Evolutionary conservation across 2,797 vertebrate genomes (phyloP), one percentile per base, ranked within the genome.

Genomic region (Pseudomugil gertrudae): DNA sequence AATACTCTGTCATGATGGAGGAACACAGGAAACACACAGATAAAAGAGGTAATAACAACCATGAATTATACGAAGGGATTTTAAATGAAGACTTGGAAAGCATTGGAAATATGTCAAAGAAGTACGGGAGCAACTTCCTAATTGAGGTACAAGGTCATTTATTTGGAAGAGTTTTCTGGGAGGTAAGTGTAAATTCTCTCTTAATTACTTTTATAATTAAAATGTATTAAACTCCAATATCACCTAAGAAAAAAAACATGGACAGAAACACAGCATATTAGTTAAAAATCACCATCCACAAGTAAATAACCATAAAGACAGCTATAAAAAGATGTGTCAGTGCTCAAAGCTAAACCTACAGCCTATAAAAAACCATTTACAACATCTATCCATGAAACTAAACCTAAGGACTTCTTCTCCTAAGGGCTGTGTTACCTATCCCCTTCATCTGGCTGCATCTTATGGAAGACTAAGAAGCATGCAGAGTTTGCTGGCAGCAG

Each of bases 401-500:
- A 56, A 55, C 27, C 15, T 1, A 11, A 5, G 36, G 11, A 27
- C 51, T 57, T 45, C 9, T 23, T 70, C 72, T 35, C 56, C 54
- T 59, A 66, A 93, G 91, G 83, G 48, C 1, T 51, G 26, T 26
- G 6, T 78, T 17, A 43, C 79, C 17, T 51, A 77, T 51, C 93
- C 92, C 30, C 87, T 94, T 60, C 94, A 95, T 26, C 81, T 94
- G 72, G 93, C 94, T 17, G 86, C 87, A 5, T 76, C 84, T 43
- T 54, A 89, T 81, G 79, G 40, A 75, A 90, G 77, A 79, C 79
- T 82, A 0, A 81, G 75, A 21, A 94, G 92, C 60, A 56, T 94
- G 78, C 78, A 83, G 33, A 89, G 81, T 14, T 63, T 94, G 50
- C 64, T 94, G 63, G 72, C 84, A 24, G 78, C 84, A 0, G 90